Conservation (phyloP, 2,113 vertebrate species). For the Chinchilla lanigera region DNA sequence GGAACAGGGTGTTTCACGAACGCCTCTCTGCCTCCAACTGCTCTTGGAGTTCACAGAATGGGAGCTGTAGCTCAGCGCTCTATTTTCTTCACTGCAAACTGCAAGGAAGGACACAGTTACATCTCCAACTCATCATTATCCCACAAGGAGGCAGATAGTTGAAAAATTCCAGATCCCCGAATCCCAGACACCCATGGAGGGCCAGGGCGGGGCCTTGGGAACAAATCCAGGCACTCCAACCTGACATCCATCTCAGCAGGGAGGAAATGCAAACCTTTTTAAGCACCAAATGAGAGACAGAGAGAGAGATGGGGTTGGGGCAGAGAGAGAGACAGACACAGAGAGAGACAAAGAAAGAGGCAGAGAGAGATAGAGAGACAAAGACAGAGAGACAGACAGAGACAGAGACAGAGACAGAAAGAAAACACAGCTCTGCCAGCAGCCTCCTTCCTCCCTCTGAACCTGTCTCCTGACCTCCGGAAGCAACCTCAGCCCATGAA, state of each 20-base stretch:
- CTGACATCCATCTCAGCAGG: rapidly evolving
- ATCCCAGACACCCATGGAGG: rapidly evolving
- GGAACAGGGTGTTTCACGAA: rapidly evolving
- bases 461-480: background rate
- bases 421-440: background rate
- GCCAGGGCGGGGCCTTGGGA: background rate
- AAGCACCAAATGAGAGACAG: background rate
- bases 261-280: background rate
- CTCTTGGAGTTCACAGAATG: rapidly evolving
- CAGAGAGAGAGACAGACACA: background rate
- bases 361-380: background rate
- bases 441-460: background rate
- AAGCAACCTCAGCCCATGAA: background rate
- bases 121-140: background rate
- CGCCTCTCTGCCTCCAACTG: rapidly evolving
- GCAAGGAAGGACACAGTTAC: background rate
- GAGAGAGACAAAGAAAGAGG: background rate
- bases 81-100: background rate
- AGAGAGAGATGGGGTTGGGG: too few relatives aligned
- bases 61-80: rapidly evolving
- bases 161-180: background rate
- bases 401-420: background rate
- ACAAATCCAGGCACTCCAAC: background rate
- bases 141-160: background rate
- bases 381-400: background rate